A percentile compares a stretch with the other conserved stretches of the same genome.
Evolutionary conservation across 2,888 invertebrate species (phyloP).

Genomic region (Clitarchus hookeri): DNA sequence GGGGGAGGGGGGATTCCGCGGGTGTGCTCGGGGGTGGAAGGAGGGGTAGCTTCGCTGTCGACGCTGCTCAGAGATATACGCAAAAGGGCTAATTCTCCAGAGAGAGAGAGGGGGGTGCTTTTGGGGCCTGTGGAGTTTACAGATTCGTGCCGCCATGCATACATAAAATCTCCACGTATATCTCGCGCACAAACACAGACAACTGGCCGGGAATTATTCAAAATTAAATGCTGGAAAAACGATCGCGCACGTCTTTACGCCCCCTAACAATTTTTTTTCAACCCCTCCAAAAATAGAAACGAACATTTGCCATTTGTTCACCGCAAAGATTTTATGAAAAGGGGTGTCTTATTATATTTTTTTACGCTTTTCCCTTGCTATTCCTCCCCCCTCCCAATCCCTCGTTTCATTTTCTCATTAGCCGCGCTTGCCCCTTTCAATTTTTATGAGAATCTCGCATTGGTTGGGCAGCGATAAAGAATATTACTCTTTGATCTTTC

Average conservation of each 20-base stretch:
- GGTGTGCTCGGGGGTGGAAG: not conserved
- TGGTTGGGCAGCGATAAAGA: too few species aligned
- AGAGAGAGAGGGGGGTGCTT: not conserved
- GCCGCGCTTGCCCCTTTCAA: too few species aligned
- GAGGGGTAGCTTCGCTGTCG: not conserved
- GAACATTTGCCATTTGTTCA: not conserved
- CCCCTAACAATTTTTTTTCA: not conserved
- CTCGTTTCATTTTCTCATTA: too few species aligned
- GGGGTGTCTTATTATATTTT: not conserved
- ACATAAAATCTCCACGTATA: not conserved
- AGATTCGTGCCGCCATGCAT: not conserved
- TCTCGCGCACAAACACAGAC: not conserved
- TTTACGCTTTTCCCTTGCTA: too few species aligned
- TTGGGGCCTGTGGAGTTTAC: not conserved
- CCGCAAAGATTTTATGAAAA: not conserved
- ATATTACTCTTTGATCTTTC: too few species aligned
- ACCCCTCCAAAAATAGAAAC: not conserved
- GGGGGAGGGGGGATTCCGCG: not conserved
- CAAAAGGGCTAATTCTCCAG: slow-evolving; percentile 24
- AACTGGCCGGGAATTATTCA: not conserved
- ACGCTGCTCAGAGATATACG: slow-evolving; percentile 15
- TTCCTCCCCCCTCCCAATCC: too few species aligned
- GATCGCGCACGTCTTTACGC: not conserved
- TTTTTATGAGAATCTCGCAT: too few species aligned
- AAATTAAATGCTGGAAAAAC: not conserved